Evolutionary conservation across 2,888 invertebrate genomes (phyloP), one percentile per base, ranked within the genome.

Genomic region (Chalcosyrphus nemorum): DNA sequence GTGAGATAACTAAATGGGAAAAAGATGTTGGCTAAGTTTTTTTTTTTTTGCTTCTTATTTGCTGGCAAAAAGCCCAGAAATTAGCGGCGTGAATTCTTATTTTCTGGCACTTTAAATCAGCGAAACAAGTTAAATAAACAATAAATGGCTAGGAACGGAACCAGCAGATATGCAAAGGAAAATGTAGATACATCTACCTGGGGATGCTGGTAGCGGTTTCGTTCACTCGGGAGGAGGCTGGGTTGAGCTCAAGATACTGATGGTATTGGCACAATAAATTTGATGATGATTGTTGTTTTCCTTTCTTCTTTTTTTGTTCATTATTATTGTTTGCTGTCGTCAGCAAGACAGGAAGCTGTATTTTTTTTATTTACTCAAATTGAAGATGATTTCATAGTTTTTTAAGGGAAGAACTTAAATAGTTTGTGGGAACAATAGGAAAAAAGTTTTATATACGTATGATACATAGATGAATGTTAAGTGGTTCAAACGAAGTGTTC

Each of bases 51-150:
- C 4, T 24, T 24, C 24, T n/a, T n/a, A n/a, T n/a, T n/a, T 24
- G 24, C 24, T 81, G 81, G 81, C 76, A 52, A 52, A 24, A 38
- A 6, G 57, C 81, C 81, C 29, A 71, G 54, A 77, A 81, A 81
- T 52, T 57, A 59, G 43, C 70, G 70, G 57, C 63, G 56, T 57
- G 63, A 81, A 65, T 65, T 76, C 35, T 43, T 76, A 56, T 81
- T 81, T 65, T 65, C 70, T 81, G 66, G 75, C 75, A 81, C 66
- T 81, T 81, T 35, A 38, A 38, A 63, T 63, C 35, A 38, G 38
- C 32, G 19, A 70, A 56, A 24, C 45, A 13, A 35, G 27, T 59
- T 17, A 43, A 59, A 27, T 11, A 43, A 43, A 15, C 43, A 27
- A 38, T 38, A 38, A 43, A 61, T 43, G 24, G 5, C 9, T 41